A percentile compares a stretch with the other conserved stretches of the same genome.
These are phyloP conservation scores for Montipora capricornis DNA, from an alignment of 64 coral and sea anemone species.

Conservation along the genomic window DNA sequence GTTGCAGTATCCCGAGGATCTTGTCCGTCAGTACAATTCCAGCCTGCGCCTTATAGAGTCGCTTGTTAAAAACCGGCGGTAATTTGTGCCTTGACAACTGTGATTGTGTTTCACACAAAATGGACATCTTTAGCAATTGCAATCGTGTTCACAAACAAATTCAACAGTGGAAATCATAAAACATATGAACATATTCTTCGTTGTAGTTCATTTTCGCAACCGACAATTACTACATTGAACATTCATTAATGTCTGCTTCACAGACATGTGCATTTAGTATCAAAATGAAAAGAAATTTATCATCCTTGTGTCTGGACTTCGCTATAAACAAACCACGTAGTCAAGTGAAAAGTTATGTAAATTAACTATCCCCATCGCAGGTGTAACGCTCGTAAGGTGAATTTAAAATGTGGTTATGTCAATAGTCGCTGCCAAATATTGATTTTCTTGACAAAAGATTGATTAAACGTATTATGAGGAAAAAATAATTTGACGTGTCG, in stretches of 20 bases:
- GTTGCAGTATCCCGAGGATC: conserved; percentile 66
- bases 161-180: not conserved
- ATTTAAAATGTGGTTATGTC: not conserved
- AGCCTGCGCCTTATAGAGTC: conserved; percentile 92
- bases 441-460: not conserved
- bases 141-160: not conserved
- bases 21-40: conserved; percentile 88
- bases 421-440: not conserved
- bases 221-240: too few species aligned
- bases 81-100: conserved; percentile 25
- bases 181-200: not conserved
- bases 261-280: too few species aligned
- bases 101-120: not conserved
- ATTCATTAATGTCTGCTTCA: too few species aligned
- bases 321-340: conserved; percentile 48
- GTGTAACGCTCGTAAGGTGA: not conserved
- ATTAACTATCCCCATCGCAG: not conserved
- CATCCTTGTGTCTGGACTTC: not conserved
- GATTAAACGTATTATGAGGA: not conserved
- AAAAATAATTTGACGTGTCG: not conserved
- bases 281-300: too few species aligned
- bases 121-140: not conserved
- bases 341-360: conserved; percentile 52
- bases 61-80: conserved; percentile 95
- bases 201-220: not conserved